Conservation (phyloP, 2,113 vertebrate genomes). For the Tachysurus fulvidraco region DNA sequence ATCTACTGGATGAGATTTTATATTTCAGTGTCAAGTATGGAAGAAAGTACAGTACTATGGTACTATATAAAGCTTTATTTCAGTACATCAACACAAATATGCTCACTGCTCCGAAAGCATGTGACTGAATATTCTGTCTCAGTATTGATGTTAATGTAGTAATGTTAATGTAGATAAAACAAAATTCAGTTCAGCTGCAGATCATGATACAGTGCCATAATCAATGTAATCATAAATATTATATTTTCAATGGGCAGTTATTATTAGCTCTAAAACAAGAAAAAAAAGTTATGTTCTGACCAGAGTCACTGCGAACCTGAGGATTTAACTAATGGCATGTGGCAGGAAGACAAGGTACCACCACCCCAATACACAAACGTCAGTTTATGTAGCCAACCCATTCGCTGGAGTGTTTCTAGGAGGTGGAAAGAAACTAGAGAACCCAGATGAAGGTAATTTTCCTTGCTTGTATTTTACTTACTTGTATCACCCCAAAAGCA, state of each 20-base stretch:
- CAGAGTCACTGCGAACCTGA: not conserved
- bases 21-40: not conserved
- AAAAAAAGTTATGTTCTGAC: not conserved
- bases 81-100: not conserved
- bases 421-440: not conserved
- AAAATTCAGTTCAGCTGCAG: not conserved
- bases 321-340: too few relatives aligned
- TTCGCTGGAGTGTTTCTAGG: not conserved
- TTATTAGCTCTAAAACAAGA: not conserved
- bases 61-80: not conserved
- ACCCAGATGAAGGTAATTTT: not conserved
- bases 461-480: too few relatives aligned
- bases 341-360: not conserved
- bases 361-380: not conserved
- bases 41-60: not conserved
- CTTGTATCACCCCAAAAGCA: too few relatives aligned
- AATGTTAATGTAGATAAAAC: not conserved
- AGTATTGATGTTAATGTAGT: not conserved
- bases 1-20: constrained; percentile 3
- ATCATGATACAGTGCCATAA: not conserved
- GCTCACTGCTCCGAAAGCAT: not conserved
- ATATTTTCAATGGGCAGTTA: not conserved
- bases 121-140: not conserved
- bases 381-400: not conserved
- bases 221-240: not conserved